Evolutionary conservation across 2,888 invertebrate genomes (phyloP).

Genomic region (Orthosia gothica): DNA sequence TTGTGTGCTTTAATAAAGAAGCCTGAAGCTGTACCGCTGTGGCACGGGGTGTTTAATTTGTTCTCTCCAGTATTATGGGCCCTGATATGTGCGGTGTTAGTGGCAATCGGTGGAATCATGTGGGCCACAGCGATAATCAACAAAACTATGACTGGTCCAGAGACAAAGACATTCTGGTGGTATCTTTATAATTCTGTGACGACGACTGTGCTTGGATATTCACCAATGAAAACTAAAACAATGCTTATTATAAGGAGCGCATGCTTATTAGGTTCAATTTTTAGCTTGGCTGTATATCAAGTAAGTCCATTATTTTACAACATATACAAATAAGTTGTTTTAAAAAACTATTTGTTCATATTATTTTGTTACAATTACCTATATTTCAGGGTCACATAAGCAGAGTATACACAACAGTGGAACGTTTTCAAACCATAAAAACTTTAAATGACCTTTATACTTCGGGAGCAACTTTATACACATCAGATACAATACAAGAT

Average conservation of each 20-base stretch:
- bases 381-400: conserved; percentile 76
- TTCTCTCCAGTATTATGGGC: conserved; percentile 53
- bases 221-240: conserved; percentile 62
- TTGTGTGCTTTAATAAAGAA: conserved; percentile 73
- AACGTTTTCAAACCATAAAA: conserved; percentile 63
- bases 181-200: conserved; percentile 65
- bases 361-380: neutral
- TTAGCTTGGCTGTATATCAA: conserved; percentile 75
- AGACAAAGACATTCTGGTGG: conserved; percentile 37
- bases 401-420: conserved; percentile 75
- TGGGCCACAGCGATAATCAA: conserved; percentile 67
- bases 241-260: conserved; percentile 69
- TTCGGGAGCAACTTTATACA: conserved; percentile 64
- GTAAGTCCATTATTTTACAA: conserved; percentile 63
- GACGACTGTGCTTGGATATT: conserved; percentile 73
- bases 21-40: conserved; percentile 72
- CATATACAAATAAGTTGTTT: neutral
- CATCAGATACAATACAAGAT: conserved; percentile 66
- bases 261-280: conserved; percentile 73
- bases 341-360: neutral
- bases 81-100: conserved; percentile 50
- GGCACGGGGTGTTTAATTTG: conserved; percentile 72
- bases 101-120: conserved; percentile 64
- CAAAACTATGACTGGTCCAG: conserved; percentile 34
- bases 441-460: conserved; percentile 70